Evolutionary conservation across 2,797 vertebrate species (phyloP).

Genomic region (Phataginus tricuspis): DNA sequence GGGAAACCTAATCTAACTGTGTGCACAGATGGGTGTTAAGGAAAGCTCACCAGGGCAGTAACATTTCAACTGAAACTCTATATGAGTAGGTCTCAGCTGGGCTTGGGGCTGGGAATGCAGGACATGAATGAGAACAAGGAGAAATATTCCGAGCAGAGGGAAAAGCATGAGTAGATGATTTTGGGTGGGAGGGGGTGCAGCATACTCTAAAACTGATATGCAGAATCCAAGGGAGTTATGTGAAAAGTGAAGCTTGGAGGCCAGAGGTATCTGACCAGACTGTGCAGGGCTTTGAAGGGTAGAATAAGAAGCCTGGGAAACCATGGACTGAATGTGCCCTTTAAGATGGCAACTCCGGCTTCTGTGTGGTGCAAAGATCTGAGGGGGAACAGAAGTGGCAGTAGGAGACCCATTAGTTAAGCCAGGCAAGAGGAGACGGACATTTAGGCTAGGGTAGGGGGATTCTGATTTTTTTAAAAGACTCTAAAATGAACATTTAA

Average conservation of each 20-base stretch:
- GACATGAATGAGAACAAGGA: not conserved
- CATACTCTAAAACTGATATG: not conserved
- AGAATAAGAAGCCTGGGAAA: not conserved
- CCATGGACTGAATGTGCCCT: not conserved
- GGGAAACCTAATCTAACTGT: not conserved
- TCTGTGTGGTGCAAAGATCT: not conserved
- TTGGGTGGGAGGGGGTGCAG: not conserved
- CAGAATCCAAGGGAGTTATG: not conserved
- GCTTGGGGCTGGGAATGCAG: not conserved
- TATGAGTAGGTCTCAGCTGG: not conserved
- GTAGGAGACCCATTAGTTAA: not conserved
- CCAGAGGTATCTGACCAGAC: not conserved
- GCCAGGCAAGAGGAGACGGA: not conserved
- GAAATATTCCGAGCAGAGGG: not conserved
- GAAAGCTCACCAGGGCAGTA: not conserved
- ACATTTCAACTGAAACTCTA: not conserved
- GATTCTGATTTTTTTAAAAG: not conserved
- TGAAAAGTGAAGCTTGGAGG: not conserved
- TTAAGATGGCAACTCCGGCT: not conserved
- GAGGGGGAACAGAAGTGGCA: not conserved
- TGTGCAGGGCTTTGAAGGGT: not conserved
- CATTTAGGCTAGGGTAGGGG: not conserved
- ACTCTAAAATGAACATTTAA: constrained; percentile 20
- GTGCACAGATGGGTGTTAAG: not conserved
- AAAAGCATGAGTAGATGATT: not conserved